Percentiles rank a stretch among this genome's conserved stretches.
These are phyloP conservation scores for Epinephelus coioides DNA, from an alignment of 2,797 vertebrate genomes.

Conservation along the genomic window DNA sequence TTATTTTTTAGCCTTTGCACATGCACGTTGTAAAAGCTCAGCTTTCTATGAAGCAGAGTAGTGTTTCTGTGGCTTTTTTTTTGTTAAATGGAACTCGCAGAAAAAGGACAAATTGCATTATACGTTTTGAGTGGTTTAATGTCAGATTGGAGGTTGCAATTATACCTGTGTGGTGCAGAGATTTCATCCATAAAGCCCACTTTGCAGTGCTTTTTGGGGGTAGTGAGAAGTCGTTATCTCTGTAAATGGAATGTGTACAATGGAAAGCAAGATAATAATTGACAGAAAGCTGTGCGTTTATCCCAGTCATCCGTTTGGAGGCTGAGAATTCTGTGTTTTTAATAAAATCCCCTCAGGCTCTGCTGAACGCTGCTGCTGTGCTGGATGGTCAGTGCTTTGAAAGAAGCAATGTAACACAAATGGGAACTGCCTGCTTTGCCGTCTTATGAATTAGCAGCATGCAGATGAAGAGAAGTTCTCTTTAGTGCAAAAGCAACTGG, in stretches of 20 bases:
- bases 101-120: slow-evolving; percentile 77
- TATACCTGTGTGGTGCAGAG: slow-evolving; percentile 57
- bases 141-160: slow-evolving; percentile 67
- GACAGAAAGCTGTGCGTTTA: slow-evolving; percentile 53
- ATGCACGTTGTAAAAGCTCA: slow-evolving; percentile 52
- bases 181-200: slow-evolving; percentile 64
- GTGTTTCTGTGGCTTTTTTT: slow-evolving; percentile 67
- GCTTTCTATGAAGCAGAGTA: slow-evolving; percentile 54
- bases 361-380: slow-evolving; percentile 36
- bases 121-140: slow-evolving; percentile 75
- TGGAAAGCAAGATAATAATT: slow-evolving; percentile 65
- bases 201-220: slow-evolving; percentile 60
- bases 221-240: slow-evolving; percentile 53
- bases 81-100: slow-evolving; percentile 73
- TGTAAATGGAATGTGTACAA: slow-evolving; percentile 71
- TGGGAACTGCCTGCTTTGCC: slow-evolving; percentile 25
- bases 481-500: slow-evolving; percentile 28
- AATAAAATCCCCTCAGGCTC: slow-evolving; percentile 47
- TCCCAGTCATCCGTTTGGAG: slow-evolving; percentile 46
- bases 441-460: slow-evolving; percentile 46
- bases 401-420: slow-evolving; percentile 44
- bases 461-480: slow-evolving; percentile 15
- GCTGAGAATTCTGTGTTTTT: slow-evolving; percentile 47
- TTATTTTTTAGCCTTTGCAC: slow-evolving; percentile 25
- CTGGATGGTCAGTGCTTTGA: slow-evolving; percentile 10